These are phyloP conservation scores for Amblyjoppa fuscipennis DNA, from an alignment of 2,888 invertebrate genomes.

Conservation along the genomic window DNA sequence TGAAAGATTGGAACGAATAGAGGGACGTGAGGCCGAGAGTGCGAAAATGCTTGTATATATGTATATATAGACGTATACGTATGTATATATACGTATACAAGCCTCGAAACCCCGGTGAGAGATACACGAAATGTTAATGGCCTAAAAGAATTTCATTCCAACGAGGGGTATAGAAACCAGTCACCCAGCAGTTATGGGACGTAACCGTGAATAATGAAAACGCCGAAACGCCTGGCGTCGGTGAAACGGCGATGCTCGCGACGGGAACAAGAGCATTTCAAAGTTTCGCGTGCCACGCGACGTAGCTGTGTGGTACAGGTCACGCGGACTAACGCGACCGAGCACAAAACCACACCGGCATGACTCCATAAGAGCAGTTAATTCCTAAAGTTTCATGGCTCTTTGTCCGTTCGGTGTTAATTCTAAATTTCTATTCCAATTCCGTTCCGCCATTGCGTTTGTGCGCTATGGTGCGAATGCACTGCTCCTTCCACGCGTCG, in stretches of 20 bases:
- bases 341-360: conserved; percentile 52
- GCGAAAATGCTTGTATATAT: neutral
- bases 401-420: conserved; percentile 60
- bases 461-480: neutral
- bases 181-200: conserved; percentile 58
- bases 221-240: conserved; percentile 43
- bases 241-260: conserved; percentile 22
- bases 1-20: conserved; percentile 32
- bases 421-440: conserved; percentile 60
- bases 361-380: conserved; percentile 67
- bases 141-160: conserved; percentile 62
- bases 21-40: neutral
- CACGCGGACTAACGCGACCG: conserved; percentile 53
- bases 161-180: conserved; percentile 37
- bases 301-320: conserved; percentile 27
- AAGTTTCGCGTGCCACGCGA: conserved; percentile 61
- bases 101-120: conserved; percentile 38
- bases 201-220: conserved; percentile 67
- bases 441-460: conserved; percentile 4
- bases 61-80: neutral
- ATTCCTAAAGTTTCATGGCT: conserved; percentile 71
- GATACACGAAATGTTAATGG: conserved; percentile 61
- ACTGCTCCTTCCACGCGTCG: neutral
- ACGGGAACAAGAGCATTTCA: conserved; percentile 58
- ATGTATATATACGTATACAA: conserved; percentile 1